Conservation (phyloP, 2,888 invertebrate genomes). For the Drosophila cognata region DNA sequence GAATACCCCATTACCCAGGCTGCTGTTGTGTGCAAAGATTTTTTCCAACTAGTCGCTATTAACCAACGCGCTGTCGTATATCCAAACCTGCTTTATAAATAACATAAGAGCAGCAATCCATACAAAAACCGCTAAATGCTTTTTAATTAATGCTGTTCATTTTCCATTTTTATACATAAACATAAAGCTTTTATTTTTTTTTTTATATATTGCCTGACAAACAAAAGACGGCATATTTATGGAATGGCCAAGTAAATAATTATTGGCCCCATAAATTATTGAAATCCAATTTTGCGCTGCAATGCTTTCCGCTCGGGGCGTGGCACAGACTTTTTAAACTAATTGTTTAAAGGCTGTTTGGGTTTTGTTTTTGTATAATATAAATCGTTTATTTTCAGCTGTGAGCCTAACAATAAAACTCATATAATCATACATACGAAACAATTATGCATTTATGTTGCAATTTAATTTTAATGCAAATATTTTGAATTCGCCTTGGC, state of each 20-base stretch:
- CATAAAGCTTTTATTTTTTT: constrained; percentile 24
- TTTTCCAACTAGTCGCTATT: constrained; percentile 67
- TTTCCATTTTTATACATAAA: constrained; percentile 33
- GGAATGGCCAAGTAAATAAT: constrained; percentile 58
- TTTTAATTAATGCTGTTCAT: constrained; percentile 69
- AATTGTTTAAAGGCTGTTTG: constrained; percentile 45
- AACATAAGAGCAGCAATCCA: constrained; percentile 37
- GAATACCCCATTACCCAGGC: constrained; percentile 58
- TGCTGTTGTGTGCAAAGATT: constrained; percentile 82
- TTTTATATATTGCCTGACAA: constrained; percentile 51
- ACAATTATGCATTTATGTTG: constrained; percentile 57
- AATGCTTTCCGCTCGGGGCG: constrained; percentile 22
- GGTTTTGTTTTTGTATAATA: constrained; percentile 41
- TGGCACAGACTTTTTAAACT: constrained; percentile 35
- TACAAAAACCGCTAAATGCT: constrained; percentile 58
- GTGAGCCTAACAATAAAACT: constrained; percentile 41
- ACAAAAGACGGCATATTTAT: constrained; percentile 66
- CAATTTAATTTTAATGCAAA: constrained; percentile 68
- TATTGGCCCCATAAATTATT: constrained; percentile 62
- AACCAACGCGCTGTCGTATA: constrained; percentile 51
- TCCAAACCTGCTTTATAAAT: constrained; percentile 57
- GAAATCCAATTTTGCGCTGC: constrained; percentile 35
- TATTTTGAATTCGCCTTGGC: constrained; percentile 63
- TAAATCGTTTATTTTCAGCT: constrained; percentile 24
- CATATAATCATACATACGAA: constrained; percentile 41